Conservation (phyloP, 23 tunicate genomes). For the Aplidium turbinatum region DNA sequence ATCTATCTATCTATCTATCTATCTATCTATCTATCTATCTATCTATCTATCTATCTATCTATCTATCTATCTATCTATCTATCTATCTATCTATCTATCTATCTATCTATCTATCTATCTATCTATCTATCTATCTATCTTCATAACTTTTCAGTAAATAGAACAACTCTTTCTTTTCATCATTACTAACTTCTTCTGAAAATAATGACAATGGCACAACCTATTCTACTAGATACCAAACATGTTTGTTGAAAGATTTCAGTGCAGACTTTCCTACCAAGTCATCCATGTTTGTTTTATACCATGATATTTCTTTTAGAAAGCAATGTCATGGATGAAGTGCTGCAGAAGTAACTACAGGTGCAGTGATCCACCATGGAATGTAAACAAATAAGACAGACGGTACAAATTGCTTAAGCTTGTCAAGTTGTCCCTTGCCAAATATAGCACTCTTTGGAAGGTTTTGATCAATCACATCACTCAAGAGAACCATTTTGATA, state of each 20-base stretch:
- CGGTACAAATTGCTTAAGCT: constrained; percentile 7
- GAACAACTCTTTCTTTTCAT: background rate
- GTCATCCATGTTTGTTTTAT: background rate
- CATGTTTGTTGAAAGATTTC: constrained; percentile 6
- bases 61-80: no score
- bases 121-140: no score
- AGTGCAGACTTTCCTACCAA: constrained; percentile 1
- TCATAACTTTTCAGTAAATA: background rate
- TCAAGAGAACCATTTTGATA: constrained; percentile 23
- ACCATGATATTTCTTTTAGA: constrained; percentile 7
- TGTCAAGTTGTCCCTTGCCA: background rate
- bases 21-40: no score
- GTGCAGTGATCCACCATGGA: constrained; percentile 12
- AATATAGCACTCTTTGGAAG: constrained; percentile 10
- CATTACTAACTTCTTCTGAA: background rate
- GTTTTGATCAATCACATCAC: background rate
- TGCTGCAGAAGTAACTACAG: background rate
- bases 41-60: no score
- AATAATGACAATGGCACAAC: constrained; percentile 2
- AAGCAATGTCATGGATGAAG: constrained; percentile 1
- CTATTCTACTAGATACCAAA: constrained; percentile 8
- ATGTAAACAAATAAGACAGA: constrained; percentile 3
- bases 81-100: no score
- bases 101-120: no score
- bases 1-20: no score